phyloP scores from a whole-genome alignment of 2,113 vertebrate genomes.

The rat (Rattus norvegicus) region DNA sequence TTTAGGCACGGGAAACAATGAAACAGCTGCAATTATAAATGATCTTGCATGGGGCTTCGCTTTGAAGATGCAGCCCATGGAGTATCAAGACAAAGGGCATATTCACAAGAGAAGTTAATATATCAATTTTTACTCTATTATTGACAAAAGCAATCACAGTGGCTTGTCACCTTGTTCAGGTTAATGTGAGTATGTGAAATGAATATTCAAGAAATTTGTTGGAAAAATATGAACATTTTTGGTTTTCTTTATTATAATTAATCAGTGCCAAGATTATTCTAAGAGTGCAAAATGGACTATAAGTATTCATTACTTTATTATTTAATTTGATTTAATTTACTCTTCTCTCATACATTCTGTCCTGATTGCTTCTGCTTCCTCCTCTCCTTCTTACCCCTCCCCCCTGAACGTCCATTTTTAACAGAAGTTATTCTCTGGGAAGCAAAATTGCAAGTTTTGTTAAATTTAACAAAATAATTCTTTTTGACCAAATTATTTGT shows the following conservation, averaged over 20 bases:
- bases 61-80: conserved; percentile 12
- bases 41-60: neutral
- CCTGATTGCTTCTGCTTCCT: neutral
- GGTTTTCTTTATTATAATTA: conserved; percentile 57
- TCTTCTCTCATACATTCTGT: neutral
- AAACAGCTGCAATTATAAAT: conserved; percentile 46
- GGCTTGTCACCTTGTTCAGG: conserved; percentile 32
- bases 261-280: conserved; percentile 46
- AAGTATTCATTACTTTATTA: neutral
- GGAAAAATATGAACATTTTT: conserved; percentile 54
- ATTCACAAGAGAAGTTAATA: conserved; percentile 23
- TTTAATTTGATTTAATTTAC: neutral
- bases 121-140: conserved; percentile 49
- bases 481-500: conserved; percentile 52
- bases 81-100: conserved; percentile 9
- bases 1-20: conserved; percentile 49
- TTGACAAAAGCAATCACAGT: conserved; percentile 24
- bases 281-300: conserved; percentile 43
- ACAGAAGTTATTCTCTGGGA: conserved; percentile 59
- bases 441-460: conserved; percentile 45
- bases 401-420: neutral
- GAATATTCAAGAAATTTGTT: conserved; percentile 36
- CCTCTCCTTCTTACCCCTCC: neutral
- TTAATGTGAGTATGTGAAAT: conserved; percentile 28
- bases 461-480: conserved; percentile 61